Evolutionary conservation across 1,140 invertebrate genomes (phyloP).

Genomic region (Drosophila kepulauana): DNA sequence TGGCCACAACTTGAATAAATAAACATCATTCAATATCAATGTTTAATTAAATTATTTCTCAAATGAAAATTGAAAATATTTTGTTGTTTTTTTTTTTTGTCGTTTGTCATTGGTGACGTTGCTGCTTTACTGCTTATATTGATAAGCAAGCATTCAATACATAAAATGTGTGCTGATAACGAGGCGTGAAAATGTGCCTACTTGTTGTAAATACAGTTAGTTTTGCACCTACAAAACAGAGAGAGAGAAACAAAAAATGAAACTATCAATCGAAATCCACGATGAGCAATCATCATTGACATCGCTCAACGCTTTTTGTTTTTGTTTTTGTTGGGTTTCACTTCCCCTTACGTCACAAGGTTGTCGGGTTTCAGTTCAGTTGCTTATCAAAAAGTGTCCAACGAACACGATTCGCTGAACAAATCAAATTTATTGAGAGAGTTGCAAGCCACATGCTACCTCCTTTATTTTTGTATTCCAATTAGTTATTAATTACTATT

Average conservation of each 20-base stretch:
- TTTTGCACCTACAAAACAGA: conserved; percentile 1
- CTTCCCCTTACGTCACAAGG: conserved; percentile 50
- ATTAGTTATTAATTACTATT: too few relatives aligned
- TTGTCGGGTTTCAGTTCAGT: conserved; percentile 7
- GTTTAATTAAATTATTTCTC: conserved; percentile 63
- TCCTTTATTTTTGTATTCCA: too few relatives aligned
- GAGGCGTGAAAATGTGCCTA: neutral
- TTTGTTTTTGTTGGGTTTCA: neutral
- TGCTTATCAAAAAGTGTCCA: neutral
- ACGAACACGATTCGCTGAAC: neutral
- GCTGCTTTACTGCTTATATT: neutral
- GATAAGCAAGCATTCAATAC: conserved; percentile 10
- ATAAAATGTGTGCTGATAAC: neutral
- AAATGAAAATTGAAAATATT: conserved; percentile 12
- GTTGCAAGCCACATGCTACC: conserved; percentile 21
- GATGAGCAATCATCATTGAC: neutral
- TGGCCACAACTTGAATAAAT: conserved; percentile 31
- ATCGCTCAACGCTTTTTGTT: neutral
- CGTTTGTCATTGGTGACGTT: conserved; percentile 9
- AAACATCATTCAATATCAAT: conserved; percentile 61
- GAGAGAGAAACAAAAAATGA: neutral
- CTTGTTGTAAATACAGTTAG: conserved; percentile 2
- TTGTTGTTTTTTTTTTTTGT: neutral
- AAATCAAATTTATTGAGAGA: conserved; percentile 6
- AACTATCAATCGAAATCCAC: too few relatives aligned